phyloP scores from a whole-genome alignment of 2,888 invertebrate genomes.

The Calameuta idolon region DNA sequence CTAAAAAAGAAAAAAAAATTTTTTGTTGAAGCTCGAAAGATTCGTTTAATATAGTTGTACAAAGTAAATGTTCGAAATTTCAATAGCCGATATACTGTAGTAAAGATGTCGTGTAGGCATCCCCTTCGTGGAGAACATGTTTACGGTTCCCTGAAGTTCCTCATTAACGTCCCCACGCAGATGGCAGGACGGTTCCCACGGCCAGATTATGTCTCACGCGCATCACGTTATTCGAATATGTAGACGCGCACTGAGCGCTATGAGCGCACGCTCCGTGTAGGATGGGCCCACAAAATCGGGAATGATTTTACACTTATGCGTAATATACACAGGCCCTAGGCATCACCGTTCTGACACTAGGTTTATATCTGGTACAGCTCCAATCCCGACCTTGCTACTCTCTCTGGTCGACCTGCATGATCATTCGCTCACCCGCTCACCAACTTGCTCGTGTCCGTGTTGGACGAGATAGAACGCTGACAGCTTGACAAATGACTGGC shows the following conservation, averaged over 20 bases:
- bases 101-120: slow-evolving; percentile 19
- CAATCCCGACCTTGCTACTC: not conserved
- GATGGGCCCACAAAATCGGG: not conserved
- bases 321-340: not conserved
- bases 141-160: slow-evolving; percentile 17
- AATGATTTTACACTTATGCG: slow-evolving; percentile 17
- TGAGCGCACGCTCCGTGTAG: not conserved
- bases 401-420: not conserved
- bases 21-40: not conserved
- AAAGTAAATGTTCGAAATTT: not conserved
- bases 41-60: not conserved
- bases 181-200: slow-evolving; percentile 20
- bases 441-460: slow-evolving; percentile 27
- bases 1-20: not conserved
- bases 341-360: not conserved
- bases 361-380: not conserved
- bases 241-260: not conserved
- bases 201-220: slow-evolving; percentile 6
- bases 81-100: slow-evolving; percentile 7
- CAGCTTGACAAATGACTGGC: slow-evolving; percentile 66
- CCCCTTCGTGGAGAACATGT: slow-evolving; percentile 15
- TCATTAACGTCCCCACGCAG: slow-evolving; percentile 17
- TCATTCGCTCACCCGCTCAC: not conserved
- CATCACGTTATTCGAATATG: too few relatives aligned
- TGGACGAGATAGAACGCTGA: slow-evolving; percentile 53